These are phyloP conservation scores for Dynastes hyllus DNA, from an alignment of 2,888 invertebrate species.

Conservation along the genomic window DNA sequence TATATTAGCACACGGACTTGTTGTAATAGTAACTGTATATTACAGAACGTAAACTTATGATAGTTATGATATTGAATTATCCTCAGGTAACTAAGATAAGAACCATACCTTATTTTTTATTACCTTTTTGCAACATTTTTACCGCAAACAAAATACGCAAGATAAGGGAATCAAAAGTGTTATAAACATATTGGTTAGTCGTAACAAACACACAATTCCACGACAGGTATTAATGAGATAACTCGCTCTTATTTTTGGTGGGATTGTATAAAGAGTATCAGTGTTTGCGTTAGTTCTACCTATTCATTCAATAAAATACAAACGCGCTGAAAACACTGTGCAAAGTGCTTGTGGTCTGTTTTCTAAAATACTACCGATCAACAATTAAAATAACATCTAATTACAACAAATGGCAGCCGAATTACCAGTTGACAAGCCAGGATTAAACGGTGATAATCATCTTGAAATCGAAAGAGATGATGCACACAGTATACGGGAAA, in stretches of 20 bases:
- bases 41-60: too few species aligned
- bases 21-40: too few species aligned
- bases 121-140: slow-evolving; percentile 3
- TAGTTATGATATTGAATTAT: too few species aligned
- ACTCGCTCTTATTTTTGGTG: slow-evolving; percentile 35
- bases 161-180: slow-evolving; percentile 11
- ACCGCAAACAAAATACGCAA: slow-evolving; percentile 9
- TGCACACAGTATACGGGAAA: background rate
- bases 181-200: slow-evolving; percentile 7
- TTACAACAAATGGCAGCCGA: slow-evolving; percentile 7
- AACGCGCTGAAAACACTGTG: slow-evolving; percentile 29
- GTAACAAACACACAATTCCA: background rate
- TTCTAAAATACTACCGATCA: slow-evolving; percentile 21
- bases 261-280: slow-evolving; percentile 22
- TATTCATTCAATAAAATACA: slow-evolving; percentile 31
- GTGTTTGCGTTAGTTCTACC: slow-evolving; percentile 7
- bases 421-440: background rate
- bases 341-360: slow-evolving; percentile 29
- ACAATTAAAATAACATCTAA: background rate
- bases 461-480: slow-evolving; percentile 29
- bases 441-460: slow-evolving; percentile 26
- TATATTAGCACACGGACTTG: too few species aligned
- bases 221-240: slow-evolving; percentile 4
- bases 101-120: background rate
- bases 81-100: background rate